Conservation (phyloP, 2,797 vertebrate species). For the Falco columbarius region DNA sequence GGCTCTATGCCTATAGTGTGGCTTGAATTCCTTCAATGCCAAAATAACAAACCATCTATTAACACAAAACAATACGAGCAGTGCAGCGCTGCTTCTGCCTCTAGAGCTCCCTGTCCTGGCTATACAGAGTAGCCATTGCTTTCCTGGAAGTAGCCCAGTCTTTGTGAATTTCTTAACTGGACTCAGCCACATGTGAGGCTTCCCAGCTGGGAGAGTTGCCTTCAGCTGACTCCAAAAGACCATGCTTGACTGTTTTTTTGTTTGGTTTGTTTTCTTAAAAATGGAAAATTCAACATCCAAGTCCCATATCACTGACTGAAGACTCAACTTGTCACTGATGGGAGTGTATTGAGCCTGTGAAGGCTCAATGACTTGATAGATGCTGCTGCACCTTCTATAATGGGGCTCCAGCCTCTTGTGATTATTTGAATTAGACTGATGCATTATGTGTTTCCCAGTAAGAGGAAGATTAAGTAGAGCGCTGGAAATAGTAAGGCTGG, state of each 20-base stretch:
- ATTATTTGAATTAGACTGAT: background rate
- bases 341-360: background rate
- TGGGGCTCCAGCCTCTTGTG: background rate
- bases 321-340: background rate
- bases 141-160: slow-evolving; percentile 54
- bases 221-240: slow-evolving; percentile 15
- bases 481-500: background rate
- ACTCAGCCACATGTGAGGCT: background rate
- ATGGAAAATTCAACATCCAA: background rate
- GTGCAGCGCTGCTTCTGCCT: slow-evolving; percentile 1
- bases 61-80: slow-evolving; percentile 43
- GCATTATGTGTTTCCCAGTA: background rate
- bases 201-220: slow-evolving; percentile 24
- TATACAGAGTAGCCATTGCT: background rate
- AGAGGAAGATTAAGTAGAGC: background rate
- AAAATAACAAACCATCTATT: slow-evolving; percentile 10
- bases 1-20: slow-evolving; percentile 31
- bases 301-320: background rate
- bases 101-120: slow-evolving; percentile 34
- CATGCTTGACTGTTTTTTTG: background rate
- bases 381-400: background rate
- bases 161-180: slow-evolving; percentile 42
- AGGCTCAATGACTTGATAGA: background rate
- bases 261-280: too few species aligned
- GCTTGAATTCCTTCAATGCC: slow-evolving; percentile 54